Conservation (phyloP, 2,888 invertebrate genomes). For the Macrosiphum euphorbiae region DNA sequence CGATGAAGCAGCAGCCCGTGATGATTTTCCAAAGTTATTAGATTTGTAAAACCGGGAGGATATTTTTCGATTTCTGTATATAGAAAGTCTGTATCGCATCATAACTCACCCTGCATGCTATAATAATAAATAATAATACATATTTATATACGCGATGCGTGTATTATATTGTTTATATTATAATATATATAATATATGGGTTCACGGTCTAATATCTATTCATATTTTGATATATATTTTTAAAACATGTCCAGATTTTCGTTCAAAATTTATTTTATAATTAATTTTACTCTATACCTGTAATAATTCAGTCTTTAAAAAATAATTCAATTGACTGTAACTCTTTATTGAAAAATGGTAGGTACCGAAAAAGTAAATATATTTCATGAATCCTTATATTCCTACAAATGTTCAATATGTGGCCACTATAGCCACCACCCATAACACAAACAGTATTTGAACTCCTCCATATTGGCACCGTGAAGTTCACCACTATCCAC, state of each 20-base stretch:
- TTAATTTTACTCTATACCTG: background rate
- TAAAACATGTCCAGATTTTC: background rate
- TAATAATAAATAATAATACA: background rate
- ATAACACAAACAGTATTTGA: too few relatives aligned
- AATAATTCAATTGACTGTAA: too few relatives aligned
- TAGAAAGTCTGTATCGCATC: slow-evolving; percentile 32
- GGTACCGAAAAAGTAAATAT: too few relatives aligned
- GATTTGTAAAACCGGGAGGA: slow-evolving; percentile 62
- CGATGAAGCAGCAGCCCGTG: slow-evolving; percentile 44
- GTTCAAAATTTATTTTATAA: background rate
- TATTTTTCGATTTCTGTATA: slow-evolving; percentile 57
- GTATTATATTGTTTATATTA: background rate
- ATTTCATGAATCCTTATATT: background rate
- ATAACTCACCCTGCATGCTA: background rate
- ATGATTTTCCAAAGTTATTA: slow-evolving; percentile 63
- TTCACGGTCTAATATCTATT: background rate
- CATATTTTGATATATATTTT: background rate
- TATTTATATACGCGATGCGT: background rate
- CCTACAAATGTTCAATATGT: too few relatives aligned
- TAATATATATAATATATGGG: background rate
- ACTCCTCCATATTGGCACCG: too few relatives aligned
- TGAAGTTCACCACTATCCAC: too few relatives aligned
- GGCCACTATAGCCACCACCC: too few relatives aligned
- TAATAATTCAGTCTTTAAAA: background rate
- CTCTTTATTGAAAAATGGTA: too few relatives aligned